Evolutionary conservation across 2,113 vertebrate genomes (phyloP).

Genomic region (Corapipo altera): DNA sequence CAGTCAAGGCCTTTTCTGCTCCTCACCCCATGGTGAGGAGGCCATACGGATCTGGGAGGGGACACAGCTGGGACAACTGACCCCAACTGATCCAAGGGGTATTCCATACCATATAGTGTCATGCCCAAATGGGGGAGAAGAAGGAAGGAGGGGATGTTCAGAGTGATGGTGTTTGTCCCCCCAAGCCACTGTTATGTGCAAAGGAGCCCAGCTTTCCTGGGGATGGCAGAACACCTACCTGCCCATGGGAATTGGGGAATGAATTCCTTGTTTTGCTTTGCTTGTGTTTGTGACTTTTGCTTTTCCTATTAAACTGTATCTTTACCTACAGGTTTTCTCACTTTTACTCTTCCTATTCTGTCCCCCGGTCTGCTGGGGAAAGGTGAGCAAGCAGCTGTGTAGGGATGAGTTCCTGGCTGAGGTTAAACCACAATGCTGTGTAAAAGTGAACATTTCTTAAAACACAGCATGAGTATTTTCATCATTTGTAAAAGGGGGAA

Average conservation of each 20-base stretch:
- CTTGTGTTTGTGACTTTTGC: not conserved
- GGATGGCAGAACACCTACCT: not conserved
- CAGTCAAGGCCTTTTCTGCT: not conserved
- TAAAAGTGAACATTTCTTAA: not conserved
- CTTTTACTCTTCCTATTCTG: not conserved
- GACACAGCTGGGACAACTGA: not conserved
- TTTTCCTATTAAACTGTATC: not conserved
- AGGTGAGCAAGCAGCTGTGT: not conserved
- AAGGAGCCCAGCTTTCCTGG: not conserved
- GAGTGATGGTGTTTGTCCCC: not conserved
- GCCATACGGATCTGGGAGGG: not conserved
- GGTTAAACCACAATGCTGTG: not conserved
- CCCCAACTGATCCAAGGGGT: not conserved
- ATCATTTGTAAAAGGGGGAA: not conserved
- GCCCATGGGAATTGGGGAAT: not conserved
- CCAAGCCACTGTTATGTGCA: not conserved
- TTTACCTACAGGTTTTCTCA: not conserved
- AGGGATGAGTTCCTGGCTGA: not conserved
- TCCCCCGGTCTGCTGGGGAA: not conserved
- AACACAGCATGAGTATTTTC: not conserved
- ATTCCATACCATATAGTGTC: rapidly evolving
- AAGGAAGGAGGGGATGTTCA: not conserved
- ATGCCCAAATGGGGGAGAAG: not conserved
- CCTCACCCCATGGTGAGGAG: not conserved
- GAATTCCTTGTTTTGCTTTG: not conserved